A percentile compares a stretch with the other conserved stretches of the same genome.
These are phyloP conservation scores for Amia ocellicauda DNA, from an alignment of 2,113 vertebrate genomes.

Conservation along the genomic window DNA sequence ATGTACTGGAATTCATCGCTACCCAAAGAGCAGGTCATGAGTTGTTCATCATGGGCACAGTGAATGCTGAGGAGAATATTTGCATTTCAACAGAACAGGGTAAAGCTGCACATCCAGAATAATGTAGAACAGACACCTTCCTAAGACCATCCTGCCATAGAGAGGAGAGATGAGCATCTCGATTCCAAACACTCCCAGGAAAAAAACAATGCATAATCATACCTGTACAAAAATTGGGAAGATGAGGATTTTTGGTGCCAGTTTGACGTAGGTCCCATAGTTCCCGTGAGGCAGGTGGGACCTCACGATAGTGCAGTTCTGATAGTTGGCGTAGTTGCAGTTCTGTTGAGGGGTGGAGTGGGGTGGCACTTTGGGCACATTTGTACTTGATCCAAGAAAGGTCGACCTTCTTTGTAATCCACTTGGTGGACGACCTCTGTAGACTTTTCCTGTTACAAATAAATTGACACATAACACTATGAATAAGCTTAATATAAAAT, in stretches of 20 bases:
- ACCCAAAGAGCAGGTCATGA: too few relatives aligned
- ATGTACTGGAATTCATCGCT: too few relatives aligned
- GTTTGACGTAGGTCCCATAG: conserved; percentile 81
- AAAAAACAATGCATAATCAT: too few relatives aligned
- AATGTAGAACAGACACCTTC: too few relatives aligned
- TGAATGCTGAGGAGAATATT: too few relatives aligned
- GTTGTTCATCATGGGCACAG: too few relatives aligned
- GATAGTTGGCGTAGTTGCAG: conserved; percentile 74
- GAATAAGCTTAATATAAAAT: too few relatives aligned
- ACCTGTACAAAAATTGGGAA: conserved; percentile 95
- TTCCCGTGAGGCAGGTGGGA: conserved; percentile 75
- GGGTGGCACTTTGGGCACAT: conserved; percentile 53
- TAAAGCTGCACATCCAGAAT: too few relatives aligned
- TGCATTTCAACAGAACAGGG: too few relatives aligned
- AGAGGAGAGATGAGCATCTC: too few relatives aligned
- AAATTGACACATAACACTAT: not conserved
- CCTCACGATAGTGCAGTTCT: conserved; percentile 82
- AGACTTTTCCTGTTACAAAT: not conserved
- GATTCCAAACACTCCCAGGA: too few relatives aligned
- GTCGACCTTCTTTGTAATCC: conserved; percentile 71
- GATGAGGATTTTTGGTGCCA: conserved; percentile 87
- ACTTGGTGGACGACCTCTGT: not conserved
- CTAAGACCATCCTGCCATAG: too few relatives aligned
- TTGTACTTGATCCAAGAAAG: conserved; percentile 69
- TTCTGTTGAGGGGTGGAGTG: conserved; percentile 68